Percentiles rank a stretch among this genome's conserved stretches.
phyloP scores from a whole-genome alignment of 2,888 invertebrate genomes.

The Drosophila greeni region DNA sequence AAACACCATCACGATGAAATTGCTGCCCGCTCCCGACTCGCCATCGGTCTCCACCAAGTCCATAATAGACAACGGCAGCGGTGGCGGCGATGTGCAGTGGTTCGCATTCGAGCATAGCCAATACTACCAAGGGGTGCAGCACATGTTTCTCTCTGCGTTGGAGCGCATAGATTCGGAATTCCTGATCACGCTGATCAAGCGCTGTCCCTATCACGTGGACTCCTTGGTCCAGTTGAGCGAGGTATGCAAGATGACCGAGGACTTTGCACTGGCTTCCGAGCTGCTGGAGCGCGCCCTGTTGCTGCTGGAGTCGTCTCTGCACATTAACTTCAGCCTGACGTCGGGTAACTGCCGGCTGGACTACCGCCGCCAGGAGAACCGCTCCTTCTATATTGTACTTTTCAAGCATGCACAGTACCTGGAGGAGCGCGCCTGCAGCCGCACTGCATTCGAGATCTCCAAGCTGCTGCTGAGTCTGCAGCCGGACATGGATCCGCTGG shows the following conservation, averaged over 20 bases:
- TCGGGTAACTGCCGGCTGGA: constrained; percentile 87
- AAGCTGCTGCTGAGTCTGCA: constrained; percentile 89
- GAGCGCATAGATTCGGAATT: constrained; percentile 89
- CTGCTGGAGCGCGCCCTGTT: constrained; percentile 88
- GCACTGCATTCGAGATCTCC: constrained; percentile 92
- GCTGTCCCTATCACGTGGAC: constrained; percentile 89
- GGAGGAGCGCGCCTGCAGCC: constrained; percentile 88
- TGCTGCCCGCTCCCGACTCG: constrained; percentile 79
- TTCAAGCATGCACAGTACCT: constrained; percentile 90
- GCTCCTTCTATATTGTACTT: constrained; percentile 87
- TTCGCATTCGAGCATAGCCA: constrained; percentile 88
- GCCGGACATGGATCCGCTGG: constrained; percentile 87
- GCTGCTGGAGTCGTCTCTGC: constrained; percentile 87
- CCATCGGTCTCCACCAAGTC: constrained; percentile 44
- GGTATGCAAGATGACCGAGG: constrained; percentile 86
- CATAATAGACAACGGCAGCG: constrained; percentile 49
- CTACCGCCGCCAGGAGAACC: constrained; percentile 89
- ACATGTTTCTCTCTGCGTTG: constrained; percentile 87
- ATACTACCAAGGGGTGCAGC: constrained; percentile 86
- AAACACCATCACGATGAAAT: constrained; percentile 86
- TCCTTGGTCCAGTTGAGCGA: constrained; percentile 89
- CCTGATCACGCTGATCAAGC: constrained; percentile 86
- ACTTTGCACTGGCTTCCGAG: constrained; percentile 87
- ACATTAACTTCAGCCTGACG: constrained; percentile 88
- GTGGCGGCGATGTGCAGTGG: constrained; percentile 78